Evolutionary conservation across 2,797 vertebrate species (phyloP).

Genomic region (Pachyuromys duprasi): DNA sequence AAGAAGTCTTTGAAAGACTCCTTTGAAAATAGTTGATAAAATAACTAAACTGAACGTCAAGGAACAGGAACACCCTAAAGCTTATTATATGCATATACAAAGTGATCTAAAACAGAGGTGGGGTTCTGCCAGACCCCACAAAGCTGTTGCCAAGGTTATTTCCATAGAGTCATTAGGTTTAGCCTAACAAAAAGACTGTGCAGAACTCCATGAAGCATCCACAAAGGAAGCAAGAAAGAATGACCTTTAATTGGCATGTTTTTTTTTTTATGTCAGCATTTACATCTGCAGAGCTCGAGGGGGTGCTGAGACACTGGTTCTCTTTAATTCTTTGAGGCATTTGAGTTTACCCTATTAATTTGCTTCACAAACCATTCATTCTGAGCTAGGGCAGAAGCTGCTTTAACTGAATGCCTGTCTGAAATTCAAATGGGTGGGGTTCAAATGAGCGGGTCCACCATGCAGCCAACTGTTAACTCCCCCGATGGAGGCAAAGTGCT

Average conservation of each 20-base stretch:
- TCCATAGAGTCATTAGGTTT: constrained; percentile 42
- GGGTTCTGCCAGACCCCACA: constrained; percentile 30
- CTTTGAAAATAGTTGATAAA: constrained; percentile 73
- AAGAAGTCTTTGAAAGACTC: constrained; percentile 50
- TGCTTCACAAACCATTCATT: constrained; percentile 58
- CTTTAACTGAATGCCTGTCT: constrained; percentile 18
- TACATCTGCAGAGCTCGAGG: neutral
- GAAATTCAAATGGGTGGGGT: constrained; percentile 48
- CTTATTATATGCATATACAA: constrained; percentile 33
- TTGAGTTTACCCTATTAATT: constrained; percentile 62
- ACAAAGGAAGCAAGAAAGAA: constrained; percentile 41
- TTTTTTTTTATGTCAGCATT: constrained; percentile 3
- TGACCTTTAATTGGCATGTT: constrained; percentile 59
- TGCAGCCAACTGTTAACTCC: constrained; percentile 3
- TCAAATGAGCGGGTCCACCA: neutral
- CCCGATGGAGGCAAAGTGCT: neutral
- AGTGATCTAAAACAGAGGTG: constrained; percentile 65
- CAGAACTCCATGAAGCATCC: constrained; percentile 20
- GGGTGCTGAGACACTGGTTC: constrained; percentile 29
- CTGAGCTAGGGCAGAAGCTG: constrained; percentile 38
- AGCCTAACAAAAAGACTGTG: neutral
- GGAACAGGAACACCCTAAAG: constrained; percentile 51
- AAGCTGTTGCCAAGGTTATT: constrained; percentile 50
- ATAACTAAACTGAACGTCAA: constrained; percentile 71
- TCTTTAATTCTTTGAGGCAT: constrained; percentile 63